phyloP scores from a whole-genome alignment of 2,888 invertebrate genomes.

The Ecdyonurus torrentis region DNA sequence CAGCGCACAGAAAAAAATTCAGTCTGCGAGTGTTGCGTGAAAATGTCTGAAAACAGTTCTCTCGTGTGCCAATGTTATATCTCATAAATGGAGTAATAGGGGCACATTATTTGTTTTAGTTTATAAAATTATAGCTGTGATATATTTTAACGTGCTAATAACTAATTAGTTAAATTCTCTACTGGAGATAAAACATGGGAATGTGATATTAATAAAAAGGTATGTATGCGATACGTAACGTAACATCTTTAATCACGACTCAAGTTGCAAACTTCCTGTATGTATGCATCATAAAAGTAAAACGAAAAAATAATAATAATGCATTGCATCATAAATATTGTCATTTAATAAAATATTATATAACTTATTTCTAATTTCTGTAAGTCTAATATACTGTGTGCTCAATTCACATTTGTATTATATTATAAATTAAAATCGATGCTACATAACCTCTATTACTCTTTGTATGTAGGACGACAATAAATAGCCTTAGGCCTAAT shows the following conservation, averaged over 20 bases:
- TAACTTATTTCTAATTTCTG: neutral
- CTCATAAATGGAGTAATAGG: neutral
- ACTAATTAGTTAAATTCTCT: neutral
- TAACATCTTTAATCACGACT: neutral
- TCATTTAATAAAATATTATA: neutral
- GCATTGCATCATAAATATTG: neutral
- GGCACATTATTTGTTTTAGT: neutral
- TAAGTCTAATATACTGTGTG: neutral
- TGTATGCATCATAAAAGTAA: too few relatives aligned
- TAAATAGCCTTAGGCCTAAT: neutral
- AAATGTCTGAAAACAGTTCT: neutral
- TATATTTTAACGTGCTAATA: neutral
- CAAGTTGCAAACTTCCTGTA: neutral
- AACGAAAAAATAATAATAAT: neutral
- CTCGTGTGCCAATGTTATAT: neutral
- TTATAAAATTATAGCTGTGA: neutral
- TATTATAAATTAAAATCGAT: neutral
- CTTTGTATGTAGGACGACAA: neutral
- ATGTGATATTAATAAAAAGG: neutral
- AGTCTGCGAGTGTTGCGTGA: neutral
- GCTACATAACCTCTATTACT: neutral
- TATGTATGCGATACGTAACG: too few relatives aligned
- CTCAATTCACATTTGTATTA: neutral
- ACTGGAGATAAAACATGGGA: neutral
- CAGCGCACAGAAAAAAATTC: neutral